Evolutionary conservation across 2,888 invertebrate genomes (phyloP), one percentile per base, ranked within the genome.

Genomic region (Ceraclea dissimilis): DNA sequence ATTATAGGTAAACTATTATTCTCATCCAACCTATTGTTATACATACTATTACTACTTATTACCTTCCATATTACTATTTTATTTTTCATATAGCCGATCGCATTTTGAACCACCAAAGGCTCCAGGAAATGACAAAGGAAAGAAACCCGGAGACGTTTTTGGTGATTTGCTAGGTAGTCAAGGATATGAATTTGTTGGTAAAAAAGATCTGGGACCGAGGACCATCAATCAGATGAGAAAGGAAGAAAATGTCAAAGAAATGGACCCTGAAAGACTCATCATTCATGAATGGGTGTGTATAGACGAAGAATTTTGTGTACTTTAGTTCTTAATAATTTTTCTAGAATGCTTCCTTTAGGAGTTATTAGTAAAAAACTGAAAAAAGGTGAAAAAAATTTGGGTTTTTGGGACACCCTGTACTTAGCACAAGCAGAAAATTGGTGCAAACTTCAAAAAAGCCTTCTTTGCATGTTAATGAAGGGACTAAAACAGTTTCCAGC

Each of bases 171-270:
- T 96, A 10, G 95, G 94, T 13, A 89, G 88, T 63, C 93, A 93
- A 68, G 92, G 91, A 0, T 94, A 93, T 68, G 85, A 86, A 61
- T 92, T 93, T 71, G 83, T 82, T 47, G 75, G 82, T 5, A 84
- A 85, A 49, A 88, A 86, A 65, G 84, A 86, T 60, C 77, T 84
- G 43, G 88, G 88, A 1, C 93, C 94, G 0, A 81, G 83, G 64
- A 93, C 94, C 1, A 93, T 96, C 66, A 95, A 93, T 68, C 91
- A 88, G 62, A 93, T 96, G 93, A 79, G 93, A 21, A 93, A 93
- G 68, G 90, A 86, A 62, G 90, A 92, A 65, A 75, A 92, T 67
- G 86, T 84, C 1, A 87, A 82, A 65, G 90, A 90, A 56, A 93
- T 92, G 88, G 95, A 96, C 74, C 95, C 95, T 0, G 93, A 94